Conservation (phyloP, 2,797 vertebrate genomes). For the Chlorospingus semifuscus region DNA sequence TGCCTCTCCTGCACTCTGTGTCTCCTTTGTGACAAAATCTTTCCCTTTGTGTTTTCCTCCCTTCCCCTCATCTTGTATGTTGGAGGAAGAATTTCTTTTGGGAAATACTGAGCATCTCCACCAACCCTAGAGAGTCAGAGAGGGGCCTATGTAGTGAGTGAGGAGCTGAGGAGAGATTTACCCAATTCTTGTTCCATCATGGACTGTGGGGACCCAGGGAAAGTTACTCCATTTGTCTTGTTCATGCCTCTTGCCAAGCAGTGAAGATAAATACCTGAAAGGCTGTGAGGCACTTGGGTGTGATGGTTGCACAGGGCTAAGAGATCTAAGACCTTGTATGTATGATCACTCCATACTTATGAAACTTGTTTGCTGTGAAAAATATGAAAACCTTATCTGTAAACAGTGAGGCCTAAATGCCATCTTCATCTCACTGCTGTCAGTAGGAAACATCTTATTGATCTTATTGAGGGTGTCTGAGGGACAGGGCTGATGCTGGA, state of each 20-base stretch:
- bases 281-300: background rate
- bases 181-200: background rate
- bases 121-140: background rate
- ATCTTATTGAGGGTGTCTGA: background rate
- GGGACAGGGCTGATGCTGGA: background rate
- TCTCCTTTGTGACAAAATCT: background rate
- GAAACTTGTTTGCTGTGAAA: background rate
- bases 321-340: background rate
- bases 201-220: accelerated
- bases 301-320: background rate
- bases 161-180: background rate
- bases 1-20: background rate
- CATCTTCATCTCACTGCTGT: background rate
- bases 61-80: background rate
- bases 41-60: background rate
- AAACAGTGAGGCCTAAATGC: background rate
- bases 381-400: background rate
- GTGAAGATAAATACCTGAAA: background rate
- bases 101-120: background rate
- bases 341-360: background rate
- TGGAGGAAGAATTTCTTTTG: background rate
- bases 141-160: background rate
- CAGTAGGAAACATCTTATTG: background rate
- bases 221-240: background rate
- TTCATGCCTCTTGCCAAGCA: background rate